phyloP scores from a whole-genome alignment of 2,888 invertebrate genomes.

The Octodonta nipae region DNA sequence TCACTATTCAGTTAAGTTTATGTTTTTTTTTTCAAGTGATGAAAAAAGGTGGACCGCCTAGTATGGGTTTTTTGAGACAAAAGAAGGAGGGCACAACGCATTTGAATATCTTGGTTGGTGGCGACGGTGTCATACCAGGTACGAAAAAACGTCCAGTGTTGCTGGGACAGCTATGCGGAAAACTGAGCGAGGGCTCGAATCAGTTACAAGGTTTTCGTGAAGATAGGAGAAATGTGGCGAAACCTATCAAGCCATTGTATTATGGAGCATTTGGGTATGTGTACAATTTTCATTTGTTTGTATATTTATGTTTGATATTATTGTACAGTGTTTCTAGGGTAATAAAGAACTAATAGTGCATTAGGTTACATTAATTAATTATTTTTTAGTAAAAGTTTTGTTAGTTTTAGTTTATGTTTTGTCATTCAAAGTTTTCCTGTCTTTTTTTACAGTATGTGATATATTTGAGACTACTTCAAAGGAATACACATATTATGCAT shows the following conservation, averaged over 20 bases:
- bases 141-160: conserved; percentile 67
- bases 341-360: too few relatives aligned
- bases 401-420: too few relatives aligned
- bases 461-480: too few relatives aligned
- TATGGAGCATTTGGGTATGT: conserved; percentile 95
- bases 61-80: conserved; percentile 74
- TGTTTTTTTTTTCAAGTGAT: conserved; percentile 24
- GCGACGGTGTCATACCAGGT: conserved; percentile 54
- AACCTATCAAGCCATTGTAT: conserved; percentile 77
- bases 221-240: conserved; percentile 76
- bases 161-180: conserved; percentile 71
- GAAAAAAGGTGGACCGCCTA: conserved; percentile 19
- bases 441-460: too few relatives aligned
- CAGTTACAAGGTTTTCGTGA: conserved; percentile 56
- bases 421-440: too few relatives aligned
- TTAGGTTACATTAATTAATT: too few relatives aligned
- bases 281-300: too few relatives aligned
- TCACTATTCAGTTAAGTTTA: too few relatives aligned
- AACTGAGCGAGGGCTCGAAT: conserved; percentile 50
- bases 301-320: too few relatives aligned
- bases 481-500: too few relatives aligned
- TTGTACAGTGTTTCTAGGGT: too few relatives aligned
- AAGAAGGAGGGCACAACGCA: conserved; percentile 80
- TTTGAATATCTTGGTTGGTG: conserved; percentile 67
- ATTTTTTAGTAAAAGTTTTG: too few relatives aligned